These are phyloP conservation scores for Actinostola sp. DNA, from an alignment of 92 coral and sea anemone species.

Conservation along the genomic window DNA sequence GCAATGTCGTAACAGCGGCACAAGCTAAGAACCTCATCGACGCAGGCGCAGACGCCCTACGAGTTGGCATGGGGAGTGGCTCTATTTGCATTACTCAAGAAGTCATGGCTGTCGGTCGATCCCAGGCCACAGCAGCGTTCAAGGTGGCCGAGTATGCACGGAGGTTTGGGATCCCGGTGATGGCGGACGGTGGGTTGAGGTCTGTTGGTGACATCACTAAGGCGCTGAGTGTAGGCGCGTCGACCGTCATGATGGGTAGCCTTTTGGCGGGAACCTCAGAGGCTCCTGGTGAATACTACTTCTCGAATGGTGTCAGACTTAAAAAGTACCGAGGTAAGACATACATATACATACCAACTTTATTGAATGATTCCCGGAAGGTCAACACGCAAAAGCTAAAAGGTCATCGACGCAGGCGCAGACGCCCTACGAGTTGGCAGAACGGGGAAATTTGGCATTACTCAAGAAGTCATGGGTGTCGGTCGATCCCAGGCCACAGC, in stretches of 20 bases:
- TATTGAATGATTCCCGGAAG: neutral
- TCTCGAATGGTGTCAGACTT: slow-evolving; percentile 84
- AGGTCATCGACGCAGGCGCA: slow-evolving; percentile 96
- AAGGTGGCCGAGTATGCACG: slow-evolving; percentile 95
- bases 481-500: slow-evolving; percentile 99
- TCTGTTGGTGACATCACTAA: slow-evolving; percentile 91
- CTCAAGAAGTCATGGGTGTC: slow-evolving; percentile 99
- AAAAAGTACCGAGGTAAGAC: slow-evolving; percentile 92
- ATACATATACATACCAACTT: neutral
- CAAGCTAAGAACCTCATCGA: slow-evolving; percentile 97
- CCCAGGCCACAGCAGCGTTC: slow-evolving; percentile 97
- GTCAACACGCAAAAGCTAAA: slow-evolving; percentile 98
- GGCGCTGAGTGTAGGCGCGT: slow-evolving; percentile 93
- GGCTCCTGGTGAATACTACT: slow-evolving; percentile 97
- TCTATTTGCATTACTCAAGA: slow-evolving; percentile 98
- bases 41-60: slow-evolving; percentile 94
- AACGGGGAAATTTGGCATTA: slow-evolving; percentile 97
- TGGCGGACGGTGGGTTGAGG: slow-evolving; percentile 98
- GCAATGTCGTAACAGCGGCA: slow-evolving; percentile 95
- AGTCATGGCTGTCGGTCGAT: slow-evolving; percentile 98
- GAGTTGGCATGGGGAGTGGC: slow-evolving; percentile 99
- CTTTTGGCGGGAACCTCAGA: slow-evolving; percentile 97
- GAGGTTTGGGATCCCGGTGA: slow-evolving; percentile 90
- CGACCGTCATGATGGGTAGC: slow-evolving; percentile 99
- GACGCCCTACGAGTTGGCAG: slow-evolving; percentile 95